A percentile compares a stretch with the other conserved stretches of the same genome.
These are phyloP conservation scores for Oophaga pumilio DNA, from an alignment of 2,113 vertebrate species.

Conservation along the genomic window DNA sequence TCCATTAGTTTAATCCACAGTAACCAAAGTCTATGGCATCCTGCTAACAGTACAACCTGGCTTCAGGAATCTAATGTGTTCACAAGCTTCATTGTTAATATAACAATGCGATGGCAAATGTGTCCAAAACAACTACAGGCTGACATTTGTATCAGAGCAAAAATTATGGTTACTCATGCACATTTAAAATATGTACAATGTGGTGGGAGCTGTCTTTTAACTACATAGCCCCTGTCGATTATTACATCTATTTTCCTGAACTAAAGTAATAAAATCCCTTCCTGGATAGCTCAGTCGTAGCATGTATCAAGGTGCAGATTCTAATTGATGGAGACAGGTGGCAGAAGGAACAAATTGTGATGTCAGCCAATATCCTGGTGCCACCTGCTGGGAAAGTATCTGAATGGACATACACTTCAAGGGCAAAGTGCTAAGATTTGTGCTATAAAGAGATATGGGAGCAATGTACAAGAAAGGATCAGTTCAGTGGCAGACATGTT, in stretches of 20 bases:
- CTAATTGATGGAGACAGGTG: neutral
- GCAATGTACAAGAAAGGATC: neutral
- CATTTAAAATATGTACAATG: neutral
- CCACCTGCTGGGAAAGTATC: neutral
- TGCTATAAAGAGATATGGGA: neutral
- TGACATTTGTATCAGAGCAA: too few species aligned
- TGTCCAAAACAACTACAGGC: neutral
- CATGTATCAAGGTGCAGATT: neutral
- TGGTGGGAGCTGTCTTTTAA: neutral
- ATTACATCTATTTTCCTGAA: neutral
- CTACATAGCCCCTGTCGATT: neutral
- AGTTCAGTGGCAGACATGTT: neutral
- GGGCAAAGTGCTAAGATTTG: neutral
- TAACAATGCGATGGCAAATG: slow-evolving; percentile 24
- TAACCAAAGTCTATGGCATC: slow-evolving; percentile 4
- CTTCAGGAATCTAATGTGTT: neutral
- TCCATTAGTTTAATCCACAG: too few species aligned
- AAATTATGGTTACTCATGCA: neutral
- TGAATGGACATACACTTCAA: neutral
- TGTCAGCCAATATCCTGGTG: neutral
- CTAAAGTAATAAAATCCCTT: neutral
- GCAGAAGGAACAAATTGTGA: neutral
- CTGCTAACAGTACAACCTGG: neutral
- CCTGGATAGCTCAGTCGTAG: neutral
- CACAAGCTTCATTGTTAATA: slow-evolving; percentile 37